Evolutionary conservation across 1,140 invertebrate genomes (phyloP).

Genomic region (Conopomorpha cramerella): DNA sequence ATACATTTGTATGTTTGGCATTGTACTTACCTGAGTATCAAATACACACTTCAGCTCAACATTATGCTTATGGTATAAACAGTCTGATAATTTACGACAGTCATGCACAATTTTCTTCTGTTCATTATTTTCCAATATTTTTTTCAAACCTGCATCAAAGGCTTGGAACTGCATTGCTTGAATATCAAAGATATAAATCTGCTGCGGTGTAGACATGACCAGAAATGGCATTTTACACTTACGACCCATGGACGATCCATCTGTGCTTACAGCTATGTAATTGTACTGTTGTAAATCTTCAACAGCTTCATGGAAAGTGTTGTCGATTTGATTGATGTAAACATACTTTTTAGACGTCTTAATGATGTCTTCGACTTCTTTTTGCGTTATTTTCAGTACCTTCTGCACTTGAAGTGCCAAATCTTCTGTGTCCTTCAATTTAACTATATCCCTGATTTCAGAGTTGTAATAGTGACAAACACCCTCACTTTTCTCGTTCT

Average conservation of each 20-base stretch:
- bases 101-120: slow-evolving; percentile 59
- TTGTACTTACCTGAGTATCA: slow-evolving; percentile 54
- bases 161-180: slow-evolving; percentile 50
- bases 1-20: too few relatives aligned
- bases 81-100: slow-evolving; percentile 53
- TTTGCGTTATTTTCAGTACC: slow-evolving; percentile 39
- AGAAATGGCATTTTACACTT: slow-evolving; percentile 55
- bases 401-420: slow-evolving; percentile 9
- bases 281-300: slow-evolving; percentile 35
- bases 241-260: slow-evolving; percentile 47
- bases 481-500: slow-evolving; percentile 27
- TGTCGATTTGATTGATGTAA: slow-evolving; percentile 51
- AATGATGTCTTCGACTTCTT: slow-evolving; percentile 44
- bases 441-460: slow-evolving; percentile 41
- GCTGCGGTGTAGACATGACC: slow-evolving; percentile 40
- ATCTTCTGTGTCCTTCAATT: slow-evolving; percentile 28
- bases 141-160: slow-evolving; percentile 47
- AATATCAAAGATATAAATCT: slow-evolving; percentile 58
- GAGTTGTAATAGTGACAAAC: slow-evolving; percentile 42
- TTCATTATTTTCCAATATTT: slow-evolving; percentile 40
- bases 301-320: slow-evolving; percentile 40
- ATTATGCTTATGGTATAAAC: slow-evolving; percentile 54
- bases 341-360: slow-evolving; percentile 44
- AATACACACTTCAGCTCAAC: slow-evolving; percentile 51
- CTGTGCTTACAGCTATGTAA: slow-evolving; percentile 40